phyloP scores from a whole-genome alignment of 2,888 invertebrate species.

The Agrotis exclamationis region DNA sequence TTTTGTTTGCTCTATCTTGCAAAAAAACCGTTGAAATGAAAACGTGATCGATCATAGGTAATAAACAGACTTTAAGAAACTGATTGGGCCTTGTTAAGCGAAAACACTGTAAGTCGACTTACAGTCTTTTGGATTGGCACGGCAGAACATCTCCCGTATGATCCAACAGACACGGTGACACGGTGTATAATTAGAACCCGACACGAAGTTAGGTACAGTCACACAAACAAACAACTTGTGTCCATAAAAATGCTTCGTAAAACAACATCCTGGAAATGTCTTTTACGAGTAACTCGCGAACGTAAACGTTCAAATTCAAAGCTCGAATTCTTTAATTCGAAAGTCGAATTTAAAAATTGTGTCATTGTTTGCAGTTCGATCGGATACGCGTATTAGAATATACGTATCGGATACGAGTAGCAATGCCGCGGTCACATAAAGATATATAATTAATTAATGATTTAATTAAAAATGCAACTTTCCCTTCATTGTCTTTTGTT shows the following conservation, averaged over 20 bases:
- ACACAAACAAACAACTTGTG: conserved; percentile 84
- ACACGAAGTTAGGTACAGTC: conserved; percentile 79
- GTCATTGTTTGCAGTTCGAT: conserved; percentile 60
- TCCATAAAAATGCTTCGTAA: conserved; percentile 81
- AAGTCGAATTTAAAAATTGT: conserved; percentile 64
- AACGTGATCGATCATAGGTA: no score
- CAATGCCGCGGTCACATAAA: conserved; percentile 71
- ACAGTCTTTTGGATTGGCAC: no score
- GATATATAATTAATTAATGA: conserved; percentile 66
- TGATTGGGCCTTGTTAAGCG: no score
- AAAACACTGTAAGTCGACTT: no score
- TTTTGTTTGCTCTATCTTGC: no score
- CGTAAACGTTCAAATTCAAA: conserved; percentile 69
- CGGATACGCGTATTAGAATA: conserved; percentile 44
- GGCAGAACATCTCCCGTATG: conserved; percentile 62
- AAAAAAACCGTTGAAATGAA: no score
- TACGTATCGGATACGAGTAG: conserved; percentile 61
- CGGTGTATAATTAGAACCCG: conserved; percentile 69
- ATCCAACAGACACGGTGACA: conserved; percentile 53
- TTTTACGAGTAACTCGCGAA: conserved; percentile 76
- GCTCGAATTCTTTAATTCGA: conserved; percentile 68
- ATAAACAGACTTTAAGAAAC: no score
- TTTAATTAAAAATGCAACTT: conserved; percentile 85
- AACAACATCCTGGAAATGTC: conserved; percentile 84
- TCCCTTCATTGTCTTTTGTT: conserved; percentile 90